Base-by-base conservation (phyloP, 1,140 invertebrate genomes). In the Cataglyphis hispanica region DNA sequence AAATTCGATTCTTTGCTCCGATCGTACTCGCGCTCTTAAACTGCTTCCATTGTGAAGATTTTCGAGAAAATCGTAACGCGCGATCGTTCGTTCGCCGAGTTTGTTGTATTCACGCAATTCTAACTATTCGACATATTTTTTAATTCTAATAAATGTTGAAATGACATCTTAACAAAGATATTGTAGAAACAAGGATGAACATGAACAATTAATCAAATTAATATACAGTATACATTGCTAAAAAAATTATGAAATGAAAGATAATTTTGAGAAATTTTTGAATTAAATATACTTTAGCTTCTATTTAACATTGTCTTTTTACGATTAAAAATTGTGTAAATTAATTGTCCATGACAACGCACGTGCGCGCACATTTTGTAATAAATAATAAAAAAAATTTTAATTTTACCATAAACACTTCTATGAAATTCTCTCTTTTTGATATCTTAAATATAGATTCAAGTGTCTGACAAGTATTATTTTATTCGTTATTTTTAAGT, bases 1-100 rank as follows among this genome's bases (percentile, higher is more conserved):
- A 63, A 85, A 63, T 77, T 85, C 64, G 72, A 77, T 85, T 85
- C 43, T 43, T 84, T 43, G 8, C 37, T 19, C 10, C n/a, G 31
- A 16, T 84, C 58, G n/a, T 83, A 58, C 53, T 10, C 11, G 37
- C 56, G 56, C n/a, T 64, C 74, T 84, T 66, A 64, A 64, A 84
- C 22, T 77, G 3, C 0, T 19, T 22, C 37, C 34, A 34, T 77
- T 37, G 56, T 31, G 43, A 58, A 43, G 40, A 84, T 72, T 10
- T 8, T 27, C 6, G 37, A n/a, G 19, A 27, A 16, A 72, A 7
- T 74, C 58, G 34, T 75, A 46, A 34, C 34, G 4, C 53, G 13
- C 34, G 37, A 10, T 77, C 31, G 64, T 77, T 83, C 67, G 27
- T 74, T 72, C 37, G 27, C 22, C 2, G 6, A 37, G 22, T 84